phyloP scores from a whole-genome alignment of 2,113 vertebrate species.

The Penelope pileata region DNA sequence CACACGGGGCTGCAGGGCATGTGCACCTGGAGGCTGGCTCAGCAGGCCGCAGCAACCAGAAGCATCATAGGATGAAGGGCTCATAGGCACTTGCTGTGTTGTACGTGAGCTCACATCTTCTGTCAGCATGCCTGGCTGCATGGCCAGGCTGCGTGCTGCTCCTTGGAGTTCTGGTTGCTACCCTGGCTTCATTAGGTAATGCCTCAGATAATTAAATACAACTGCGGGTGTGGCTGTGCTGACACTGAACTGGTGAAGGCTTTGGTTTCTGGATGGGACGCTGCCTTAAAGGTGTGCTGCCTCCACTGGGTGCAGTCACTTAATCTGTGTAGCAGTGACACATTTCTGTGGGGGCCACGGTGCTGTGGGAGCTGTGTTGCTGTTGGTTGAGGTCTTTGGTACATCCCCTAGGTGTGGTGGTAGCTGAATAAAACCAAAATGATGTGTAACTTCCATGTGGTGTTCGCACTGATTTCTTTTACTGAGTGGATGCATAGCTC shows the following conservation, averaged over 20 bases:
- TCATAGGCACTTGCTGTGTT: fast-evolving
- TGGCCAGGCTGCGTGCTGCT: background rate
- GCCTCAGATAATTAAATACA: background rate
- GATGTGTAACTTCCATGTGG: background rate
- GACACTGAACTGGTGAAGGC: background rate
- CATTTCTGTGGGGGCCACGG: background rate
- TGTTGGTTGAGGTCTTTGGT: background rate
- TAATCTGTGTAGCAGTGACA: background rate
- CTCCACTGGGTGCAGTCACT: background rate
- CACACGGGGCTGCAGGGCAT: background rate
- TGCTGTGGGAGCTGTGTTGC: fast-evolving
- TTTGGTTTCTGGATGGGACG: background rate
- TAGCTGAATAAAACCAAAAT: background rate
- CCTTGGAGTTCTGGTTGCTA: background rate
- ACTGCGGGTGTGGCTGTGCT: background rate
- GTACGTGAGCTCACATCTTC: fast-evolving
- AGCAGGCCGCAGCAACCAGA: fast-evolving
- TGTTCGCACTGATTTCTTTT: background rate
- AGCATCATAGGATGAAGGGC: background rate
- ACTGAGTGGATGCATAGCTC: background rate
- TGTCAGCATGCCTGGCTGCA: background rate
- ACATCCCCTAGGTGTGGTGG: background rate
- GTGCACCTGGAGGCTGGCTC: background rate
- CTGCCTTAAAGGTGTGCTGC: background rate
- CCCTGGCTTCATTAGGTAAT: conserved; percentile 32